Conservation (phyloP, 2,797 vertebrate species). For the Poecilia wingei region DNA sequence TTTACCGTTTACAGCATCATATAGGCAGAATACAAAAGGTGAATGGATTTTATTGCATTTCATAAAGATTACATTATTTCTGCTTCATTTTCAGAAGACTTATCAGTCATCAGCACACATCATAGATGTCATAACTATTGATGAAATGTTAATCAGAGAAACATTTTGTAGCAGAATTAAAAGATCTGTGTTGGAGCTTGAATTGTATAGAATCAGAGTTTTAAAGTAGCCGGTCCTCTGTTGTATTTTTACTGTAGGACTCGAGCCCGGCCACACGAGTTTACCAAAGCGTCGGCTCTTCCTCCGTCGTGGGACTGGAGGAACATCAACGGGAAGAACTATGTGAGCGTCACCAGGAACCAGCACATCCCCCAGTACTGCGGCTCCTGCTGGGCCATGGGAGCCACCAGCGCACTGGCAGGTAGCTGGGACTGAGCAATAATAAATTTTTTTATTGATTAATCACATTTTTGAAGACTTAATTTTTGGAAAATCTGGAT, state of each 20-base stretch:
- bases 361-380: constrained; percentile 97
- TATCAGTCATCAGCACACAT: background rate
- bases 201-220: background rate
- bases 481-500: too few relatives aligned
- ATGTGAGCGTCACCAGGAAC: constrained; percentile 89
- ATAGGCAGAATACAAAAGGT: background rate
- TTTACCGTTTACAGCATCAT: background rate
- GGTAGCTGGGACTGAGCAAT: constrained; percentile 72
- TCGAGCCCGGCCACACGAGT: constrained; percentile 84
- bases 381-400: constrained; percentile 95
- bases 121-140: background rate
- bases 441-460: too few relatives aligned
- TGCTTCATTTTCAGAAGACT: too few relatives aligned
- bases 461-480: too few relatives aligned
- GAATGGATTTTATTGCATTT: background rate
- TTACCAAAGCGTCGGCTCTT: constrained; percentile 72
- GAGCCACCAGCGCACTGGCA: constrained; percentile 91
- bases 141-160: background rate
- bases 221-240: background rate
- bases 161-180: background rate
- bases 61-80: too few relatives aligned
- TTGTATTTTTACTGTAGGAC: constrained; percentile 68
- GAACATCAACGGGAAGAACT: constrained; percentile 85
- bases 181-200: background rate
- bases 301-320: constrained; percentile 92